Evolutionary conservation across 1,140 invertebrate species (phyloP).

Genomic region (Bicyclus anynana): DNA sequence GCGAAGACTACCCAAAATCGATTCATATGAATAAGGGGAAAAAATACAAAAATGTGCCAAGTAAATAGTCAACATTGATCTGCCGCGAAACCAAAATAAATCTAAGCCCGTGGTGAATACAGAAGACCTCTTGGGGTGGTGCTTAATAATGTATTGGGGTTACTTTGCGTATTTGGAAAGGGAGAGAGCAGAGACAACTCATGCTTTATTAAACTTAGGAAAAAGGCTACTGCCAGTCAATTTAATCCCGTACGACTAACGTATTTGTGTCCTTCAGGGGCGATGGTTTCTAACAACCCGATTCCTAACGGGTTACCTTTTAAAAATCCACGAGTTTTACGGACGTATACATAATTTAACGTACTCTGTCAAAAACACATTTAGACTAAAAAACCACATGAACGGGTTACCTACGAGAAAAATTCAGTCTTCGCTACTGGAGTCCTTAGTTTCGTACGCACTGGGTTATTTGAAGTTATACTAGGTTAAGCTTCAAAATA

Average conservation of each 20-base stretch:
- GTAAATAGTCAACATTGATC: not conserved
- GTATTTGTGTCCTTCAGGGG: no score
- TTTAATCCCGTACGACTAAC: not conserved
- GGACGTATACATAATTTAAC: no score
- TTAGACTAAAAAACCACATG: no score
- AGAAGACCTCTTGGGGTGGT: conserved; percentile 17
- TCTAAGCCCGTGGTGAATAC: conserved; percentile 19
- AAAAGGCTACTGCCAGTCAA: not conserved
- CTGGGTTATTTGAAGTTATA: no score
- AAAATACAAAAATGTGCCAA: not conserved
- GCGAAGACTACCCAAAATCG: not conserved
- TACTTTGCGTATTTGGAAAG: conserved; percentile 26
- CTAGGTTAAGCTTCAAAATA: no score
- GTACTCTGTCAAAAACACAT: no score
- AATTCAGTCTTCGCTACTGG: no score
- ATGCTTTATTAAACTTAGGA: conserved; percentile 29
- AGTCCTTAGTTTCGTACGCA: no score
- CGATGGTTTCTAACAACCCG: not conserved
- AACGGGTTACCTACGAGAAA: no score
- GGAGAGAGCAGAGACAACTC: conserved; percentile 13
- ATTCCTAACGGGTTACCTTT: no score
- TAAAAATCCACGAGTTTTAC: no score
- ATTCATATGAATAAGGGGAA: not conserved
- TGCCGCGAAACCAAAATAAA: conserved; percentile 13
- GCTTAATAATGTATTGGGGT: conserved; percentile 32